These are phyloP conservation scores for Pomacea maculata DNA, from an alignment of 1,140 invertebrate genomes.

Conservation along the genomic window DNA sequence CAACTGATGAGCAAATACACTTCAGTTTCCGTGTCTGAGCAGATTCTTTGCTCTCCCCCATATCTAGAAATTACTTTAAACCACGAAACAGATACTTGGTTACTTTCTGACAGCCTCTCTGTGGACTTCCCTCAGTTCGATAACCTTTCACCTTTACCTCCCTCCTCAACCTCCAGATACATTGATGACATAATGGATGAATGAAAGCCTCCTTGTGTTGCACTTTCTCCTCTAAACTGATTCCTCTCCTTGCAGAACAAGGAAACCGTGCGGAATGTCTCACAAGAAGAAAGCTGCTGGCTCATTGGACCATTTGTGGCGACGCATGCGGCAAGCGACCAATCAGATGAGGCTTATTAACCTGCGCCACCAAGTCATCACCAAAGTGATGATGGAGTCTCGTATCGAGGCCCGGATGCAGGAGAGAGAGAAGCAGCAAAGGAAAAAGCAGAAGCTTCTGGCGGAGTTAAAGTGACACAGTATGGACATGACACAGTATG, in stretches of 20 bases:
- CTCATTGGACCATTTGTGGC: conserved; percentile 23
- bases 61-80: too few relatives aligned
- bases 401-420: not conserved
- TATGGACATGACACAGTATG: not conserved
- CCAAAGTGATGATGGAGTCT: conserved; percentile 22
- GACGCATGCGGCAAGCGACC: conserved; percentile 20
- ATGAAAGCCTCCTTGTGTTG: not conserved
- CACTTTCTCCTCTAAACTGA: not conserved
- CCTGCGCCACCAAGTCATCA: conserved; percentile 20
- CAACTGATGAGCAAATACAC: too few relatives aligned
- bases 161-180: not conserved
- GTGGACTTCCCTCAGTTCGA: too few relatives aligned
- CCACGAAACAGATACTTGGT: too few relatives aligned
- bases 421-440: conserved; percentile 15
- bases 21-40: too few relatives aligned
- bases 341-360: conserved; percentile 25
- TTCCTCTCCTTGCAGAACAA: not conserved
- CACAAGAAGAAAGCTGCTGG: conserved; percentile 15
- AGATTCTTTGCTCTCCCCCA: too few relatives aligned
- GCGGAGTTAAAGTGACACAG: not conserved
- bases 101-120: too few relatives aligned
- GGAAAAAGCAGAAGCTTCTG: conserved; percentile 5
- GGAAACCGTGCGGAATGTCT: not conserved
- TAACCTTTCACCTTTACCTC: not conserved
- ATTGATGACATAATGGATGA: not conserved